Base-by-base conservation (phyloP, 1,140 invertebrate genomes). In the Phenacoccus solenopsis region DNA sequence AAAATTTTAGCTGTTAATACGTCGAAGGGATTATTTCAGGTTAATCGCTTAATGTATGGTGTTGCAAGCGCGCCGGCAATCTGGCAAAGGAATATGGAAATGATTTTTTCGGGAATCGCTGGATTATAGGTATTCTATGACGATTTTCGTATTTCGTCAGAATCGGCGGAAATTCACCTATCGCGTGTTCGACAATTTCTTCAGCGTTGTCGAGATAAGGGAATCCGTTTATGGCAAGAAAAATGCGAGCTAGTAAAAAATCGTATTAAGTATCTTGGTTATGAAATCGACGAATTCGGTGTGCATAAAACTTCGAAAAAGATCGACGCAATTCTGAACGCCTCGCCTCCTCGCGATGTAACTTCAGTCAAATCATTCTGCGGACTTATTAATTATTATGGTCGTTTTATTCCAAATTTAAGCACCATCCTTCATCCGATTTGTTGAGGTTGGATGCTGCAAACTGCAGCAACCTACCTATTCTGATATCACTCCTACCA, bases 311-410 rank as follows among this genome's bases (percentile, higher is more conserved):
- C 35, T 7, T 13, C 16, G 5, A 25, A 28, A 21, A 82, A 83
- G 70, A 73, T 78, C 1, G 70, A 75, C 35, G 75, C 76, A 1
- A 76, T 81, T 4, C 21, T 69, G 28, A 71, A 76, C 0, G 77
- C 73, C 20, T 72, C 75, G 9, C 22, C 27, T 7, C 81, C 80
- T n/a, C 72, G 70, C 28, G 78, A 78, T 70, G 75, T 74, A 1
- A 75, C 2, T 1, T 13, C 76, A 70, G 24, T 80, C 5, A 35
- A 74, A 38, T 61, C 68, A 21, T 79, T 76, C 49, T 61, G 79
- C 0, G 77, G 78, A 0, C 27, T 80, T 27, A 57, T 78, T 0
- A 77, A 75, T 32, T 76, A 76, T 72, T 80, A 78, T 61, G 56
- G 61, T 13, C 61, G 70, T 25, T 79, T 76, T 70, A 71, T 79